Conservation (phyloP, 1,140 invertebrate genomes). For the Cydia splendana region DNA sequence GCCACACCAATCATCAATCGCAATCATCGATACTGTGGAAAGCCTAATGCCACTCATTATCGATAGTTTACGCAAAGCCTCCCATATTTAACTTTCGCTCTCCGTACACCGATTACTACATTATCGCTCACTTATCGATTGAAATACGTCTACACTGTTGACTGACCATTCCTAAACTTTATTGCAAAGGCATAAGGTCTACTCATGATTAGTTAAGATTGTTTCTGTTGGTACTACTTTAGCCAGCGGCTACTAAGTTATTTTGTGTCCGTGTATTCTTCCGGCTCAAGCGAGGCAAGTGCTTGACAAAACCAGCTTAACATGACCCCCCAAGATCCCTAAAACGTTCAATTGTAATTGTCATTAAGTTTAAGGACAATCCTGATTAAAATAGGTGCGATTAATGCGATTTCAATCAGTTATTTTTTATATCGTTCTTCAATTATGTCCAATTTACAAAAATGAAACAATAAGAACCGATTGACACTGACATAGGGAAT, state of each 20-base stretch:
- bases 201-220: too few relatives aligned
- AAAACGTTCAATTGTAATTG: too few relatives aligned
- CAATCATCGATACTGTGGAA: slow-evolving; percentile 34
- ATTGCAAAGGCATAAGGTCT: too few relatives aligned
- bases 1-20: too few relatives aligned
- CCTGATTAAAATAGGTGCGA: too few relatives aligned
- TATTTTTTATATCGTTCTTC: too few relatives aligned
- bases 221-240: background rate
- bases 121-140: slow-evolving; percentile 38
- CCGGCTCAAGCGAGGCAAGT: background rate
- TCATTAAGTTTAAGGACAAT: too few relatives aligned
- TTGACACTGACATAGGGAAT: too few relatives aligned
- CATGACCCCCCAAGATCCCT: background rate
- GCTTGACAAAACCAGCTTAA: background rate
- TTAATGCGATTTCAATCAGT: too few relatives aligned
- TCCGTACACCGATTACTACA: slow-evolving; percentile 37
- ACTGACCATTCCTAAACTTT: background rate
- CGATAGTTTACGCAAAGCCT: slow-evolving; percentile 38
- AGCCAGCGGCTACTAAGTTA: slow-evolving; percentile 6
- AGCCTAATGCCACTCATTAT: slow-evolving; percentile 42
- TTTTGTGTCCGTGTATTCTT: background rate
- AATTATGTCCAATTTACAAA: too few relatives aligned
- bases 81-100: slow-evolving; percentile 43
- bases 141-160: background rate
- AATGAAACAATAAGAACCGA: too few relatives aligned